phyloP scores from a whole-genome alignment of 23 tunicate genomes.

The Clavelina lepadiformis region DNA sequence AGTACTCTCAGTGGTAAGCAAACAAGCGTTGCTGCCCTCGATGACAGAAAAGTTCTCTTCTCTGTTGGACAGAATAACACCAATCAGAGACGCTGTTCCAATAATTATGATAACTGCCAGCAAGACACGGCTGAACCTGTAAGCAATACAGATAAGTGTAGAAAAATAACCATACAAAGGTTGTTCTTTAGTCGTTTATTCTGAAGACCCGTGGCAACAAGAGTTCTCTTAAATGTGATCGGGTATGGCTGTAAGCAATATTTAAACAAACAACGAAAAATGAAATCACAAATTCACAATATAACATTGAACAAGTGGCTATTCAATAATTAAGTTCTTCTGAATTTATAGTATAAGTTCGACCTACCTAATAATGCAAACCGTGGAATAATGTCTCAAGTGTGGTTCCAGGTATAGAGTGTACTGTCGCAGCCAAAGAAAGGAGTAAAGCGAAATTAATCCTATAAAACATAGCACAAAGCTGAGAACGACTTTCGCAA shows the following conservation, averaged over 20 bases:
- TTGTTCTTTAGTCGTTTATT: background rate
- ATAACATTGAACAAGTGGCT: background rate
- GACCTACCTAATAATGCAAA: background rate
- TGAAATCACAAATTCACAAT: background rate
- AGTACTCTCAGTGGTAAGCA: background rate
- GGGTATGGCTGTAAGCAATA: no score
- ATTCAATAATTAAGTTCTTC: no score
- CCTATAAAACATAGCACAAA: constrained; percentile 8
- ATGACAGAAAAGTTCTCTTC: background rate
- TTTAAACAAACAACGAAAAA: no score
- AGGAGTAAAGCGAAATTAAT: constrained; percentile 16
- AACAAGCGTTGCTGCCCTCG: constrained; percentile 37
- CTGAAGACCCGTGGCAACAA: background rate
- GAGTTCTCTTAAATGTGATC: background rate
- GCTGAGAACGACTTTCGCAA: background rate
- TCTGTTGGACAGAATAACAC: constrained; percentile 7
- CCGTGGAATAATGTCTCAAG: constrained; percentile 15
- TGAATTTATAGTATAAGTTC: background rate
- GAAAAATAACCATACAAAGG: background rate
- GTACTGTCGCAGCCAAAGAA: constrained; percentile 63
- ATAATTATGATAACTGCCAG: constrained; percentile 10
- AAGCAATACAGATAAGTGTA: background rate
- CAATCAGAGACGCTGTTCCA: constrained; percentile 1
- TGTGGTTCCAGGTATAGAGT: constrained; percentile 24
- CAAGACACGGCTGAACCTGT: constrained; percentile 30